A percentile compares a stretch with the other conserved stretches of the same genome.
phyloP scores from a whole-genome alignment of 2,888 invertebrate species.

The Norana najaformis region DNA sequence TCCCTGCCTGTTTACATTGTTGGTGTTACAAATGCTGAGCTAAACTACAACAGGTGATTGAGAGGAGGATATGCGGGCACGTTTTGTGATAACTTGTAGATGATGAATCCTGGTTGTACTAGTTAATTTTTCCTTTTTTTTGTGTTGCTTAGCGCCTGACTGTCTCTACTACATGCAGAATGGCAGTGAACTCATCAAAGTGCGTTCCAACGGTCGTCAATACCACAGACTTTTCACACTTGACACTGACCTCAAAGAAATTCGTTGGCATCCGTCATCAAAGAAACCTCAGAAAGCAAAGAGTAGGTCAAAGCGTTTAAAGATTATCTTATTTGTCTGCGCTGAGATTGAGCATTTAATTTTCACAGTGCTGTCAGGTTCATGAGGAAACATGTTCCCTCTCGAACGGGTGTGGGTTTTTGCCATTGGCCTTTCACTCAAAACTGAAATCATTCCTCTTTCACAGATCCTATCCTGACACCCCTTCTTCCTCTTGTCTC shows the following conservation, averaged over 20 bases:
- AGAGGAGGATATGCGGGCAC: too few species aligned
- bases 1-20: neutral
- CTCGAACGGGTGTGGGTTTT: too few species aligned
- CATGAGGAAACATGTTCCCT: too few species aligned
- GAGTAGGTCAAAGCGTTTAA: constrained; percentile 59
- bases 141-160: constrained; percentile 64
- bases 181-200: constrained; percentile 68
- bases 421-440: too few species aligned
- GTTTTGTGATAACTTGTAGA: too few species aligned
- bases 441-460: too few species aligned
- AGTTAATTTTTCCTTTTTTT: neutral
- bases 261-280: constrained; percentile 68
- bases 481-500: too few species aligned
- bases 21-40: neutral
- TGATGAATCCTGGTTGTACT: too few species aligned
- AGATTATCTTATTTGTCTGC: neutral
- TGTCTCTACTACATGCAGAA: constrained; percentile 68
- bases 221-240: constrained; percentile 68
- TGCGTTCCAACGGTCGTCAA: constrained; percentile 67
- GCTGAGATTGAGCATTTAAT: neutral
- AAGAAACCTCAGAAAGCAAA: constrained; percentile 69
- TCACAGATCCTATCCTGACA: too few species aligned
- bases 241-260: constrained; percentile 66
- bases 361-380: too few species aligned
- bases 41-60: neutral